Conservation (phyloP, 2,888 invertebrate species). For the Zaprionus obscuricornis region DNA sequence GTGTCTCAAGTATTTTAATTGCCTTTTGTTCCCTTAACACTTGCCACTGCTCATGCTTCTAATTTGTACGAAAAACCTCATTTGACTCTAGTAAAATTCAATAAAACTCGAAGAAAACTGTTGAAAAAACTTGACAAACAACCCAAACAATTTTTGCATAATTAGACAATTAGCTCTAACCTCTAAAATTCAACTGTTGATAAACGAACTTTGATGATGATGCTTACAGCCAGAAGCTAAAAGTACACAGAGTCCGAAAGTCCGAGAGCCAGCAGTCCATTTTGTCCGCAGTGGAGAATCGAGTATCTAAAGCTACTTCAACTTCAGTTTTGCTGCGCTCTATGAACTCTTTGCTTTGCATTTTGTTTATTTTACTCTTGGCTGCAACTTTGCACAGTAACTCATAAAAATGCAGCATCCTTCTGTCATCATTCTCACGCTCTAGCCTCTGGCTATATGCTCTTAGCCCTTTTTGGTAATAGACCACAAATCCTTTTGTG, state of each 20-base stretch:
- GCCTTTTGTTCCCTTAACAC: conserved; percentile 30
- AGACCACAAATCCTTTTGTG: conserved; percentile 51
- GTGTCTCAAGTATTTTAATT: conserved; percentile 70
- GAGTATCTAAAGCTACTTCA: too few species aligned
- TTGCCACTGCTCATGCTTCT: too few species aligned
- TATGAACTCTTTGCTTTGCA: neutral
- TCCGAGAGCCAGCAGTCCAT: too few species aligned
- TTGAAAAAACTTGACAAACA: conserved; percentile 14
- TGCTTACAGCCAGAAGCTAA: neutral
- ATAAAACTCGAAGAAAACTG: too few species aligned
- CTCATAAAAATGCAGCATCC: conserved; percentile 48
- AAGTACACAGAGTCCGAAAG: too few species aligned
- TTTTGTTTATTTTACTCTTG: conserved; percentile 43
- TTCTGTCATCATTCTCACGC: neutral
- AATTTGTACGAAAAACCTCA: too few species aligned
- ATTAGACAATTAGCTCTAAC: conserved; percentile 46
- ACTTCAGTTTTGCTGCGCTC: conserved; percentile 1
- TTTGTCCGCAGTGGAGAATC: too few species aligned
- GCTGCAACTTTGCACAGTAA: conserved; percentile 41
- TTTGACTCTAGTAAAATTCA: conserved; percentile 31
- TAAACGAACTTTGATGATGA: conserved; percentile 19
- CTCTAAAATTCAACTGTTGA: conserved; percentile 11
- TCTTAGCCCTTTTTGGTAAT: neutral
- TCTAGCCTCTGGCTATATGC: neutral
- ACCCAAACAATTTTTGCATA: conserved; percentile 36